Percentiles rank a stretch among this genome's conserved stretches.
These are phyloP conservation scores for Rhagophthalmus giganteus DNA, from an alignment of 2,888 invertebrate genomes.

Conservation along the genomic window DNA sequence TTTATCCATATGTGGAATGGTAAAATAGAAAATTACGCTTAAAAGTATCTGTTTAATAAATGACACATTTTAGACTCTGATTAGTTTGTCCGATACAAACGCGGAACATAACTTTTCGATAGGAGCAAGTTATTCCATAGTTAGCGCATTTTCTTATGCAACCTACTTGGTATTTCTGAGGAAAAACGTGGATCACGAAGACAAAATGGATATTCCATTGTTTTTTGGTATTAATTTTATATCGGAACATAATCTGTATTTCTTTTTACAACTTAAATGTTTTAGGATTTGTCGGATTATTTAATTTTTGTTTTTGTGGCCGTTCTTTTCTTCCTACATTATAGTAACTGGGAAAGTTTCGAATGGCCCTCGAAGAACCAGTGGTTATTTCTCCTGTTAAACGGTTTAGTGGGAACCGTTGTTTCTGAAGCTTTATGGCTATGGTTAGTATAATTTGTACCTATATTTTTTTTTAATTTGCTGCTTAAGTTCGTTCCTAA, in stretches of 20 bases:
- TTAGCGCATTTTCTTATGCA: slow-evolving; percentile 89
- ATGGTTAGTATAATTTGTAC: slow-evolving; percentile 67
- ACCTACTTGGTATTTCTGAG: slow-evolving; percentile 86
- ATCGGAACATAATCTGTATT: too few species aligned
- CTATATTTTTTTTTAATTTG: too few species aligned
- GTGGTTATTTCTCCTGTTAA: slow-evolving; percentile 77
- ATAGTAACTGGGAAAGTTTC: slow-evolving; percentile 78
- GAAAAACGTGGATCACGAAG: slow-evolving; percentile 86
- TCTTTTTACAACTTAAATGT: slow-evolving; percentile 33
- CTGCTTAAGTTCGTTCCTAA: too few species aligned
- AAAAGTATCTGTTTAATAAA: background rate
- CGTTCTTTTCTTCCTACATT: slow-evolving; percentile 86
- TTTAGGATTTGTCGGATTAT: slow-evolving; percentile 90
- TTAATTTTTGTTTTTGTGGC: slow-evolving; percentile 88
- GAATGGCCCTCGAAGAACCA: slow-evolving; percentile 83
- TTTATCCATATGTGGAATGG: slow-evolving; percentile 77
- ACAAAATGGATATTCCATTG: slow-evolving; percentile 91
- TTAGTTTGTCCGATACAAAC: slow-evolving; percentile 73
- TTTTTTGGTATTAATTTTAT: slow-evolving; percentile 77
- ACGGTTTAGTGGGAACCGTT: slow-evolving; percentile 89
- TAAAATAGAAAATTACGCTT: slow-evolving; percentile 57
- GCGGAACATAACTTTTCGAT: slow-evolving; percentile 70
- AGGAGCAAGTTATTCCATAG: slow-evolving; percentile 79
- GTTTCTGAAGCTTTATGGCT: slow-evolving; percentile 91
- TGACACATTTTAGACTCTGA: slow-evolving; percentile 64